phyloP scores from a whole-genome alignment of 2,888 invertebrate genomes.

The Brenthis hecate region DNA sequence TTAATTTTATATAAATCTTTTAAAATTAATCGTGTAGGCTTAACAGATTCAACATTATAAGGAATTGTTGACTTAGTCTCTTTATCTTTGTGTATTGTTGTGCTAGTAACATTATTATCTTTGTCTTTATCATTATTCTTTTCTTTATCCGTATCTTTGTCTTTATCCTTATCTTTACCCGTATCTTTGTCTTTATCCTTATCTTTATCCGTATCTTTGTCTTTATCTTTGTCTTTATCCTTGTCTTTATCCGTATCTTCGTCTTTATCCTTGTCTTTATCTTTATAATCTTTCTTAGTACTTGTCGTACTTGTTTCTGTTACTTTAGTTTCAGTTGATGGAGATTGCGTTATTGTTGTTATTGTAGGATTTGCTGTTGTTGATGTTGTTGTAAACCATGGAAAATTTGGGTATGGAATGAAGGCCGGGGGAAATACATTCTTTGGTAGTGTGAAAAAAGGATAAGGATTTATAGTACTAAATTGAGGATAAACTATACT shows the following conservation, averaged over 20 bases:
- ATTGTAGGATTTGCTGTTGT: background rate
- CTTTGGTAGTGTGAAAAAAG: background rate
- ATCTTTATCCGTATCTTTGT: background rate
- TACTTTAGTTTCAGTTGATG: background rate
- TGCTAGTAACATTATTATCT: background rate
- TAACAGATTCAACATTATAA: background rate
- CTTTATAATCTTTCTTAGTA: background rate
- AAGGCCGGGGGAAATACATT: background rate
- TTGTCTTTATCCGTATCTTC: background rate
- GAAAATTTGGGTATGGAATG: background rate
- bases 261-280: background rate
- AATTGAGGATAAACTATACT: background rate
- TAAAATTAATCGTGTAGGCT: background rate
- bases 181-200: background rate
- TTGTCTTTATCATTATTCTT: background rate
- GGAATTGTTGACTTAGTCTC: background rate
- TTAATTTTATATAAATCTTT: conserved; percentile 11
- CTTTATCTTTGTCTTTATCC: background rate
- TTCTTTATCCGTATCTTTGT: background rate
- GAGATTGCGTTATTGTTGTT: background rate
- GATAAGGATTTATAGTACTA: background rate
- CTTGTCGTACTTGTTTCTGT: background rate
- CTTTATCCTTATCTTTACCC: background rate
- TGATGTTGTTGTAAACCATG: background rate
- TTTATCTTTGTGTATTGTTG: too few relatives aligned